A percentile compares a stretch with the other conserved stretches of the same genome.
Conservation (phyloP, 2,113 vertebrate genomes). For the Pitta sordida region DNA sequence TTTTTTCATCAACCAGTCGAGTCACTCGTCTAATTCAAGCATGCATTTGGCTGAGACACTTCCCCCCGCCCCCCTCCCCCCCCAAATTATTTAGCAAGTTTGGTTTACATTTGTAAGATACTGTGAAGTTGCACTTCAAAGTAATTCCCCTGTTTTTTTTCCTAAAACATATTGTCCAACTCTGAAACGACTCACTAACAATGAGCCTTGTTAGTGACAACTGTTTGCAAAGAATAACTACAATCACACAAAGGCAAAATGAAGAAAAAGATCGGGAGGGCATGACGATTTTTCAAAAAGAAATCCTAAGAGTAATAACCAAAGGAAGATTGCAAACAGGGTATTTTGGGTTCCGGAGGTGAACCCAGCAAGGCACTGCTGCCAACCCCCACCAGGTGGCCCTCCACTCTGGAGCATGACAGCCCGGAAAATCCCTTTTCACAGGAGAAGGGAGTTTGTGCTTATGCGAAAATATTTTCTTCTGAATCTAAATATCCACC, state of each 20-base stretch:
- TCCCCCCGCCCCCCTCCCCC: too few relatives aligned
- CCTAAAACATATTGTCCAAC: background rate
- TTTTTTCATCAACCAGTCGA: too few relatives aligned
- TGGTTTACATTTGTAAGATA: background rate
- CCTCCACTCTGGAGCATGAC: background rate
- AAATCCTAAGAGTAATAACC: background rate
- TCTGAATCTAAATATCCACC: background rate
- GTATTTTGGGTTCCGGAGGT: background rate
- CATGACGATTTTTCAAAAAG: background rate
- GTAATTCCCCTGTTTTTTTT: background rate
- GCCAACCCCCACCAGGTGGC: slow-evolving; percentile 8
- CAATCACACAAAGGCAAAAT: background rate
- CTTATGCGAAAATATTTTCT: background rate
- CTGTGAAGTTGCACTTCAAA: background rate
- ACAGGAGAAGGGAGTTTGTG: background rate
- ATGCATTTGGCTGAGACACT: background rate
- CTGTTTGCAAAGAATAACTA: background rate
- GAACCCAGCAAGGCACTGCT: background rate
- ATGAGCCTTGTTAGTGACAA: background rate
- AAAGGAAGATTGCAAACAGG: background rate
- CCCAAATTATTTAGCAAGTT: background rate
- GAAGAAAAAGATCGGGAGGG: background rate
- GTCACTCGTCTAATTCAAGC: background rate
- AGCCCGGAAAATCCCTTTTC: background rate
- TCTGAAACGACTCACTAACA: background rate